Evolutionary conservation across 2,113 vertebrate species (phyloP), one percentile per base, ranked within the genome.

Genomic region (Motacilla tschutschensis): DNA sequence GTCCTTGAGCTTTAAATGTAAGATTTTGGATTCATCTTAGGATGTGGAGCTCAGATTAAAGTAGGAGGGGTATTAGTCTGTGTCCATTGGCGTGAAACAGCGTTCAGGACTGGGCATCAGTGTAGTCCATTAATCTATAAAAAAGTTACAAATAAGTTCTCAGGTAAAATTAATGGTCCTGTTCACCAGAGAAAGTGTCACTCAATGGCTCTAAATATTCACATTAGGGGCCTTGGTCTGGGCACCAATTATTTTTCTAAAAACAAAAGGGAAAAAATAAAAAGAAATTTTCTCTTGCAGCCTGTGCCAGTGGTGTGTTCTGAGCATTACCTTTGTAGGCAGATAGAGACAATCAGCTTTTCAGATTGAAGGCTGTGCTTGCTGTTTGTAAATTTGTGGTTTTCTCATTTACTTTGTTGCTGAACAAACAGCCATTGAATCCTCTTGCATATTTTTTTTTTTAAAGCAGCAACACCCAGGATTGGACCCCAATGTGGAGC

Each of bases 361-460:
- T 90, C 92, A 95, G 93, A 94, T 72, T 90, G 94, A 95, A 96
- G 83, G 59, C 77, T 87, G 95, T 71, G 81, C 94, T 95, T 95
- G 93, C 96, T 96, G 90, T 93, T 96, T 95, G 94, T 93, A 95
- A 95, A 95, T 28, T 54, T 95, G 93, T 87, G 92, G 65, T 93
- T 57, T 77, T 94, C 85, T 87, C 80, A 85, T 94, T 91, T 91
- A 85, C 72, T 70, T 81, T 92, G 91, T 95, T 96, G 92, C 93
- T 92, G 95, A 96, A 96, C 95, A 96, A 97, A 95, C 89, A 94
- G 59, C 47, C 94, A 97, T 96, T 95, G 96, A 97, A 96, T 95
- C 93, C 81, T 91, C 33, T 64, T 87, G 88, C 41, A 21, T 3
- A 48, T 88, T 60, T 26, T 57, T 57, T 58, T 58, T 57, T 25